Conservation (phyloP, 1,140 invertebrate genomes). For the Lycorma delicatula region DNA sequence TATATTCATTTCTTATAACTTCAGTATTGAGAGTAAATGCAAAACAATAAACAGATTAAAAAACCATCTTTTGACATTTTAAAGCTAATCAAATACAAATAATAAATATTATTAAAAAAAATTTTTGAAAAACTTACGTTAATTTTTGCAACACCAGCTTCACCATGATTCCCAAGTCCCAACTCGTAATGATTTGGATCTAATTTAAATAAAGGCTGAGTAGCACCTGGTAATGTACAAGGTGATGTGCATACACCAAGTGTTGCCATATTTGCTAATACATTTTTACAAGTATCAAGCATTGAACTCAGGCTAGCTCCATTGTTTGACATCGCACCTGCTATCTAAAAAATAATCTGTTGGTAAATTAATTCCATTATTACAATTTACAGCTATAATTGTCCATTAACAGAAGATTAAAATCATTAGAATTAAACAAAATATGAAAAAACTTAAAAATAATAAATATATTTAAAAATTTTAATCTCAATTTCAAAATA, state of each 20-base stretch:
- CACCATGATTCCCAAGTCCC: constrained; percentile 77
- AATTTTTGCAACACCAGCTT: constrained; percentile 66
- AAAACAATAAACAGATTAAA: background rate
- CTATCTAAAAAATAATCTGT: constrained; percentile 47
- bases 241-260: constrained; percentile 61
- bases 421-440: too few species aligned
- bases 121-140: constrained; percentile 40
- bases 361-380: too few species aligned
- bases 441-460: too few species aligned
- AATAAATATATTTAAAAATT: too few species aligned
- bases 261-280: constrained; percentile 49
- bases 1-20: too few species aligned
- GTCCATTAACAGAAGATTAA: too few species aligned
- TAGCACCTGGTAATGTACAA: constrained; percentile 61
- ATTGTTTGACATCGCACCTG: constrained; percentile 59
- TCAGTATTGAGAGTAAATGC: too few species aligned
- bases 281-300: constrained; percentile 37
- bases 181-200: constrained; percentile 63
- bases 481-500: too few species aligned
- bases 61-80: background rate
- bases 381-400: too few species aligned
- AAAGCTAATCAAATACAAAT: background rate
- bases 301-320: constrained; percentile 48
- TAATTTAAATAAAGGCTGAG: constrained; percentile 54
- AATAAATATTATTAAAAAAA: background rate